phyloP scores from a whole-genome alignment of 2,888 invertebrate species.

The Maniola hyperantus region DNA sequence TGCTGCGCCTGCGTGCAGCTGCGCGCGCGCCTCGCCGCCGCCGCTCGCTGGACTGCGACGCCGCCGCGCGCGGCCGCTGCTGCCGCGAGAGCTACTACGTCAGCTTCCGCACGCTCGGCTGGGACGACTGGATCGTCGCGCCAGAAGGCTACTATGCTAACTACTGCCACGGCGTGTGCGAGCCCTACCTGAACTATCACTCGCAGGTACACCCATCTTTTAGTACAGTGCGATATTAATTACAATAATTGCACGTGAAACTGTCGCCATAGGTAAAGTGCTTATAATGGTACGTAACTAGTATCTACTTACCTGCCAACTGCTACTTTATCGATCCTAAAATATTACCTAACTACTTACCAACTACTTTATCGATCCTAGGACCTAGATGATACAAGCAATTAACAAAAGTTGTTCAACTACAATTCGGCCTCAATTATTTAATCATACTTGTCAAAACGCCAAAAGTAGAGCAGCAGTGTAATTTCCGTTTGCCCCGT shows the following conservation, averaged over 20 bases:
- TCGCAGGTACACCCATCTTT: constrained; percentile 87
- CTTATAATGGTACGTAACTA: too few relatives aligned
- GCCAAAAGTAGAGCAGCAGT: not conserved
- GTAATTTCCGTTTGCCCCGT: constrained; percentile 52
- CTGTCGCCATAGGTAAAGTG: too few relatives aligned
- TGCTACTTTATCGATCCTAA: too few relatives aligned
- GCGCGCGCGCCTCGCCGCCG: constrained; percentile 88
- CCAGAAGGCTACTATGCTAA: constrained; percentile 96
- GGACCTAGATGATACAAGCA: not conserved
- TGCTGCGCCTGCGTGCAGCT: constrained; percentile 90
- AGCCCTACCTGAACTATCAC: constrained; percentile 92
- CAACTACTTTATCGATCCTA: too few relatives aligned
- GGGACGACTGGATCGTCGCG: constrained; percentile 97
- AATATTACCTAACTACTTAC: too few relatives aligned
- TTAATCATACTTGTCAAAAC: constrained; percentile 16
- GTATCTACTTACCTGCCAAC: too few relatives aligned
- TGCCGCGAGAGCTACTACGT: constrained; percentile 96
- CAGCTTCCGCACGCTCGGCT: constrained; percentile 94
- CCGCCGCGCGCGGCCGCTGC: constrained; percentile 80
- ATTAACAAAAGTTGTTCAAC: not conserved
- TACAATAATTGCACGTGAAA: not conserved
- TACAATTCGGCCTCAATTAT: not conserved
- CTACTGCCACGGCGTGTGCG: constrained; percentile 96
- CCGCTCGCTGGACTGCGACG: constrained; percentile 92
- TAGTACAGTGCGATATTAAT: too few relatives aligned